Evolutionary conservation across 2,113 vertebrate genomes (phyloP).

Genomic region (Phodopus roborovskii): DNA sequence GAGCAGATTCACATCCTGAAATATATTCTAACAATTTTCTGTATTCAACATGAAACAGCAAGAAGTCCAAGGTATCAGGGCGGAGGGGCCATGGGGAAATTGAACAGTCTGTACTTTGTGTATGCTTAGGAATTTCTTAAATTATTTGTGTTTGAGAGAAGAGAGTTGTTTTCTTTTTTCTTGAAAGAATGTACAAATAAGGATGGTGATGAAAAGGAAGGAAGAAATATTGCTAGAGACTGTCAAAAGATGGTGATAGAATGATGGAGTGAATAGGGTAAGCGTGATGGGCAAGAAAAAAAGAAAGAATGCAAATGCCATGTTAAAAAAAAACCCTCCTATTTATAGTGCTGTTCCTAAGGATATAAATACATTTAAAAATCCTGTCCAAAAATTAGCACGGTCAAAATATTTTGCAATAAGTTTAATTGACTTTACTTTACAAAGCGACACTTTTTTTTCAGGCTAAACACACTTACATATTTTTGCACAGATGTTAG

Average conservation of each 20-base stretch:
- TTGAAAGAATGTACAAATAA: conserved; percentile 74
- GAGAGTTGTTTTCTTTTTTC: conserved; percentile 59
- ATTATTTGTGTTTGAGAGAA: conserved; percentile 49
- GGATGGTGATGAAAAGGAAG: conserved; percentile 66
- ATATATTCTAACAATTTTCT: not conserved
- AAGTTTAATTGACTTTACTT: conserved; percentile 22
- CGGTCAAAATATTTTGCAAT: conserved; percentile 1
- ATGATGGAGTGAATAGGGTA: conserved; percentile 59
- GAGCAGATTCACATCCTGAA: conserved; percentile 28
- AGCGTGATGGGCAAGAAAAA: not conserved
- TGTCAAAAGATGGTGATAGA: conserved; percentile 74
- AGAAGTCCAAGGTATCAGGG: not conserved
- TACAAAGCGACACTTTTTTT: conserved; percentile 16
- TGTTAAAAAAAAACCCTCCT: not conserved
- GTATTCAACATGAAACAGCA: not conserved
- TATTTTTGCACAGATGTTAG: not conserved
- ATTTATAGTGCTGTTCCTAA: not conserved
- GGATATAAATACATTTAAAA: not conserved
- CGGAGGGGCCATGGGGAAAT: not conserved
- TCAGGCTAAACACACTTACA: not conserved
- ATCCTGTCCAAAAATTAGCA: not conserved
- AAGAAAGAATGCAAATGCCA: conserved; percentile 7
- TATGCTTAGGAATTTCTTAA: conserved; percentile 52
- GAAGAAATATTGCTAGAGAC: conserved; percentile 20
- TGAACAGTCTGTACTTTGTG: conserved; percentile 38